Evolutionary conservation across 2,888 invertebrate genomes (phyloP).

Genomic region (Lasioglossum morio): DNA sequence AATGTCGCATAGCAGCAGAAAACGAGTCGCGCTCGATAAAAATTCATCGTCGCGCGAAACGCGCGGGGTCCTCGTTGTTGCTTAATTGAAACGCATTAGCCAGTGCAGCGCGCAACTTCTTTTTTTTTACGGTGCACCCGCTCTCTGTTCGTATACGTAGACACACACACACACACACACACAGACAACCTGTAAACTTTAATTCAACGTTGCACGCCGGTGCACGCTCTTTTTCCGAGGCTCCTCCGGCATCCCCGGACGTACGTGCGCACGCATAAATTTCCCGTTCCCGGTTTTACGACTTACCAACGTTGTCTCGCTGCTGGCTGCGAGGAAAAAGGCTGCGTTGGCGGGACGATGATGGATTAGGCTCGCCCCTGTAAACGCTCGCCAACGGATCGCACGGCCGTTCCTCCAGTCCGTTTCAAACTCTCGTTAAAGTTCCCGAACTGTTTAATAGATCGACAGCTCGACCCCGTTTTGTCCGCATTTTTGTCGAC

Average conservation of each 20-base stretch:
- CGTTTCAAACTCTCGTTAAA: not conserved
- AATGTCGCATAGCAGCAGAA: not conserved
- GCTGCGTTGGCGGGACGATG: conserved; percentile 14
- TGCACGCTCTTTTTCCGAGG: not conserved
- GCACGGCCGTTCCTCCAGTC: not conserved
- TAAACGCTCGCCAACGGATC: not conserved
- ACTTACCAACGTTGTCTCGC: conserved; percentile 1
- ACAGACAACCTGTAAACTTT: conserved; percentile 11
- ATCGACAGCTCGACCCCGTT: not conserved
- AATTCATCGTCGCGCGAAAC: conserved; percentile 33
- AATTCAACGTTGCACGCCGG: conserved; percentile 5
- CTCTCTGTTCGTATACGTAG: not conserved
- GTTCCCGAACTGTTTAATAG: not conserved
- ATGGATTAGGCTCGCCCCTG: not conserved
- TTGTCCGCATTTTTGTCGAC: not conserved
- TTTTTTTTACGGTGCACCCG: not conserved
- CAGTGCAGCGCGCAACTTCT: not conserved
- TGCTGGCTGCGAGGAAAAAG: not conserved
- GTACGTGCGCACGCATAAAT: conserved; percentile 36
- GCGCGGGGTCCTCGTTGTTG: conserved; percentile 13
- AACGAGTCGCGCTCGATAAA: conserved; percentile 15
- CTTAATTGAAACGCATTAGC: conserved; percentile 45
- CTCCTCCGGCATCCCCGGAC: not conserved
- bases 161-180: not conserved
- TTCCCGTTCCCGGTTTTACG: not conserved